phyloP scores from a whole-genome alignment of 2,888 invertebrate genomes.

The Lumbricus terrestris region DNA sequence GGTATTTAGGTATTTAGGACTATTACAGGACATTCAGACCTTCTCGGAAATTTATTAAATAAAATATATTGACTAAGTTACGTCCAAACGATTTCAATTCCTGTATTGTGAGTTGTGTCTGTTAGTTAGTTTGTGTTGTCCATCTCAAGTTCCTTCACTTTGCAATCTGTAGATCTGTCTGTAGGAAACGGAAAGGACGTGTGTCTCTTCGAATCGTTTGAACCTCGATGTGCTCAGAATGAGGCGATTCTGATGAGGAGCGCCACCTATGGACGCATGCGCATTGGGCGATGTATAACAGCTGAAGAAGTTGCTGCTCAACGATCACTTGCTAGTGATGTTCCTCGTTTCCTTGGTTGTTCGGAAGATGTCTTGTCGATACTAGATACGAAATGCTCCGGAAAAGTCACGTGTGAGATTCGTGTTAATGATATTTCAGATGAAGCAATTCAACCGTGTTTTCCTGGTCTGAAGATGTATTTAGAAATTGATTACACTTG shows the following conservation, averaged over 20 bases:
- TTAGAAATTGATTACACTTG: slow-evolving; percentile 22
- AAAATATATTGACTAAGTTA: no score
- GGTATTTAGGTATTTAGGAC: no score
- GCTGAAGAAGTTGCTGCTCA: not conserved
- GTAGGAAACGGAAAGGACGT: not conserved
- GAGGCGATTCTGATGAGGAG: slow-evolving; percentile 3
- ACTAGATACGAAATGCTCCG: slow-evolving; percentile 24
- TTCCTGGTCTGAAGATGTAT: slow-evolving; percentile 22
- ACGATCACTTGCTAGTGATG: not conserved
- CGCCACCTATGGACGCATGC: slow-evolving; percentile 21
- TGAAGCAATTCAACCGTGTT: slow-evolving; percentile 18
- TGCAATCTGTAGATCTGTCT: not conserved
- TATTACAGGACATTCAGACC: no score
- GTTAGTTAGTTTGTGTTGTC: no score
- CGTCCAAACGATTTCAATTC: no score
- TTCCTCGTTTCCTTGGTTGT: slow-evolving; percentile 13
- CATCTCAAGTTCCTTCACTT: no score
- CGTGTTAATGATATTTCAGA: not conserved
- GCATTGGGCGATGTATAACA: slow-evolving; percentile 19
- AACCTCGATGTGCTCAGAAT: slow-evolving; percentile 4
- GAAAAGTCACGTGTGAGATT: slow-evolving; percentile 16
- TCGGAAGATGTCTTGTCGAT: slow-evolving; percentile 16
- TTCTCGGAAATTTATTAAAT: no score
- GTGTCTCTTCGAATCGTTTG: not conserved
- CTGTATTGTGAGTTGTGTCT: no score